A percentile compares a stretch with the other conserved stretches of the same genome.
Evolutionary conservation across 2,113 vertebrate species (phyloP).

Genomic region (Redunca redunca): DNA sequence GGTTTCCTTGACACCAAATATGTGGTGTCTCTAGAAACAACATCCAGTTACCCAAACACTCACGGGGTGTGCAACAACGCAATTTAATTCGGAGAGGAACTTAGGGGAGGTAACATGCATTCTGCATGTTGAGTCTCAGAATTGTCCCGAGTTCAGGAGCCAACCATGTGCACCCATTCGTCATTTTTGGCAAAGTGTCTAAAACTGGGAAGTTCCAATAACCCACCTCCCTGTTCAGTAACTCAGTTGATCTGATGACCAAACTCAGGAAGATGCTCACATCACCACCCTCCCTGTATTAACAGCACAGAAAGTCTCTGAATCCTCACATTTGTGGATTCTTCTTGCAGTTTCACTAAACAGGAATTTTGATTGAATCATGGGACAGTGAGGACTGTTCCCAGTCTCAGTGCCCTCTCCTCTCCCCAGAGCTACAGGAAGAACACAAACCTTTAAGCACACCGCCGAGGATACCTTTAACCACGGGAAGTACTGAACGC

Average conservation of each 20-base stretch:
- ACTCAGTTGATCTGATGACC: too few relatives aligned
- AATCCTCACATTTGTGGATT: neutral
- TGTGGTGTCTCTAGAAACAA: neutral
- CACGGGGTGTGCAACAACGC: accelerated
- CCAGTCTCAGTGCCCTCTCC: neutral
- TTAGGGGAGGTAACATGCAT: neutral
- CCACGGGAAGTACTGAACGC: too few relatives aligned
- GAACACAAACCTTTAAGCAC: neutral
- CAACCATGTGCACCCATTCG: accelerated
- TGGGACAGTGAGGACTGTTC: neutral
- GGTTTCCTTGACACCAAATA: neutral
- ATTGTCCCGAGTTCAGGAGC: neutral
- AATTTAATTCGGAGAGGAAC: neutral
- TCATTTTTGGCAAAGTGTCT: neutral
- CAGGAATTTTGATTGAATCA: neutral
- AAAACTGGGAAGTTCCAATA: neutral
- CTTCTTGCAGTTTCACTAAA: neutral
- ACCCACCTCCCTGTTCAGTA: neutral
- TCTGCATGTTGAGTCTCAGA: neutral
- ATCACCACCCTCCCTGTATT: neutral
- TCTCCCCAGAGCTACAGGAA: neutral
- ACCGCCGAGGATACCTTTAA: neutral
- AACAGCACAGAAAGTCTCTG: neutral
- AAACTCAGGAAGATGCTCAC: too few relatives aligned
- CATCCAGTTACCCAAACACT: neutral